phyloP scores from a whole-genome alignment of 2,113 vertebrate species.

The Callipepla californica region DNA sequence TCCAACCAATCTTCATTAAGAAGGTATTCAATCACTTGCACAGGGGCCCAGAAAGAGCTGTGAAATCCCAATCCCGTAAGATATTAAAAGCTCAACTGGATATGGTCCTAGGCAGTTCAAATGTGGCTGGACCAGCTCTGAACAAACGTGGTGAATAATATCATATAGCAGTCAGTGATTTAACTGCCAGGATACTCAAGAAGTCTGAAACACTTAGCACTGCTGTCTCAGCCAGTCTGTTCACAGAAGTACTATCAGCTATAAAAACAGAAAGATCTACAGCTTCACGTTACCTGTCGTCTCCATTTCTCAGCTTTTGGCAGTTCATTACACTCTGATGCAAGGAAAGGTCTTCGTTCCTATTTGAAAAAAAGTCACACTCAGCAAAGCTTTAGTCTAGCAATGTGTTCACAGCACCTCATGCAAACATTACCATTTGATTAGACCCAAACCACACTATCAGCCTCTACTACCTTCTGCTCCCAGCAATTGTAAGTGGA shows the following conservation, averaged over 20 bases:
- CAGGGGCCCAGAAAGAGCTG: background rate
- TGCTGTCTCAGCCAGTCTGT: background rate
- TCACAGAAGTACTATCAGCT: background rate
- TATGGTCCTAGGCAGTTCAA: background rate
- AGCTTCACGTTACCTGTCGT: slow-evolving; percentile 83
- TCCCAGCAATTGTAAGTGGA: background rate
- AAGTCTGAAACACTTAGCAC: background rate
- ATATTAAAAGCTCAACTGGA: background rate
- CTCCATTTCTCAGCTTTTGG: slow-evolving; percentile 99
- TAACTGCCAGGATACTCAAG: background rate
- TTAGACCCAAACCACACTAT: background rate
- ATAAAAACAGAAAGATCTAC: fast-evolving
- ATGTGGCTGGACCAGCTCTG: background rate
- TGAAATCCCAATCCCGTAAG: background rate
- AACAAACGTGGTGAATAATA: background rate
- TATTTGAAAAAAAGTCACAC: slow-evolving; percentile 58
- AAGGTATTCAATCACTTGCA: background rate
- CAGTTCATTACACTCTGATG: slow-evolving; percentile 93
- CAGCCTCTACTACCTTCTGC: background rate
- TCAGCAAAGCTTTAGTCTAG: background rate
- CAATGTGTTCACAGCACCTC: too few species aligned
- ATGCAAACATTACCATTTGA: background rate
- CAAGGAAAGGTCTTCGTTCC: slow-evolving; percentile 95
- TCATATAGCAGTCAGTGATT: background rate
- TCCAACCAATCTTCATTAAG: background rate